A percentile compares a stretch with the other conserved stretches of the same genome.
These are phyloP conservation scores for Plagodis dolabraria DNA, from an alignment of 2,888 invertebrate genomes.

Conservation along the genomic window DNA sequence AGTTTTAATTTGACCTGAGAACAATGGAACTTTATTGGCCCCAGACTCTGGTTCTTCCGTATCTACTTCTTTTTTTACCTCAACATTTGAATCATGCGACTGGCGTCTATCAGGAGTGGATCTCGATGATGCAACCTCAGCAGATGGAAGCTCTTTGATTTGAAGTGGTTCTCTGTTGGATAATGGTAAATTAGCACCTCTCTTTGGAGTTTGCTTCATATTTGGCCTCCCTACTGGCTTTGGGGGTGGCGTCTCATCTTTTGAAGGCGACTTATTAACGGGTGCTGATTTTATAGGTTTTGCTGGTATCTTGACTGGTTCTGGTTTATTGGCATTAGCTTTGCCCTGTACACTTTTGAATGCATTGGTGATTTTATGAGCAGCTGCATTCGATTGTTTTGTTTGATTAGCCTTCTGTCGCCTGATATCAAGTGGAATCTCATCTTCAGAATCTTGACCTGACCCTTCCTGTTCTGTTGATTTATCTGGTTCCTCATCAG, in stretches of 20 bases:
- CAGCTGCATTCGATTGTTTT: conserved; percentile 17
- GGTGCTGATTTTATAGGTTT: conserved; percentile 46
- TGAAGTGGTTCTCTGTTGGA: conserved; percentile 46
- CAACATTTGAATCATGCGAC: conserved; percentile 49
- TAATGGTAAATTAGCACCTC: conserved; percentile 57
- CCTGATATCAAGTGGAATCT: conserved; percentile 33
- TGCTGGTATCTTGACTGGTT: conserved; percentile 42
- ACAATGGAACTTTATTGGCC: conserved; percentile 52
- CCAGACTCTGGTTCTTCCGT: conserved; percentile 46
- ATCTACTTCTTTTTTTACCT: conserved; percentile 70
- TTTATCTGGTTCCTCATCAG: conserved; percentile 52
- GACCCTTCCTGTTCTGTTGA: conserved; percentile 48
- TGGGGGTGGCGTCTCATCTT: conserved; percentile 40
- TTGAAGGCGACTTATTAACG: conserved; percentile 40
- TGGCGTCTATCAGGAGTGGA: conserved; percentile 51
- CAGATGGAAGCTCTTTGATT: conserved; percentile 39
- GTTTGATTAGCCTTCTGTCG: conserved; percentile 9
- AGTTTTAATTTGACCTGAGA: conserved; percentile 68
- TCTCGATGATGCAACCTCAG: conserved; percentile 29
- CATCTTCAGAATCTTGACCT: conserved; percentile 52
- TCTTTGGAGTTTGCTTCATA: conserved; percentile 76
- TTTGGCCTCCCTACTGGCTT: conserved; percentile 61
- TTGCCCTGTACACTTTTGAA: conserved; percentile 56
- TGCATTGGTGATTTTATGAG: conserved; percentile 27
- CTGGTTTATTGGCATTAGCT: conserved; percentile 48